Conservation (phyloP, 2,888 invertebrate genomes). For the Drosophila phalerata region DNA sequence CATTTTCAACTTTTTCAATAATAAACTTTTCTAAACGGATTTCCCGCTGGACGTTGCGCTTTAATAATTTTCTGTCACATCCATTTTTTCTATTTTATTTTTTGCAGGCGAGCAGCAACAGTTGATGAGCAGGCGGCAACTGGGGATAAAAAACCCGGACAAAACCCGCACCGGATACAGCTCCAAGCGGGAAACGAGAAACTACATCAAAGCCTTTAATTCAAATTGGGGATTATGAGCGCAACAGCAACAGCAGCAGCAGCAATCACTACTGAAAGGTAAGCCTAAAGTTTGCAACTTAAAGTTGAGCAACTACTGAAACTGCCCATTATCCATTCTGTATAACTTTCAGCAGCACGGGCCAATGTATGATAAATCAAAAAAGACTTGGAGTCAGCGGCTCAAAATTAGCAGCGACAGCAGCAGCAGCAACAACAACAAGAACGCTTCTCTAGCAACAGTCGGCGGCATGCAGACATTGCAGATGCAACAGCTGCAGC, state of each 20-base stretch:
- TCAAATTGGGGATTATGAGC: slow-evolving; percentile 81
- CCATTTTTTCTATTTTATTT: slow-evolving; percentile 32
- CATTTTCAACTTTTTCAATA: slow-evolving; percentile 81
- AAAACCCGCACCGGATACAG: slow-evolving; percentile 7
- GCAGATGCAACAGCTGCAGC: slow-evolving; percentile 66
- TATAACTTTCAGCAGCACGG: slow-evolving; percentile 51
- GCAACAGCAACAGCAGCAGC: slow-evolving; percentile 54
- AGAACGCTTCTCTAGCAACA: slow-evolving; percentile 84
- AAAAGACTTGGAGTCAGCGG: slow-evolving; percentile 91
- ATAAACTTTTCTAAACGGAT: slow-evolving; percentile 79
- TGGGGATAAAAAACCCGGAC: slow-evolving; percentile 21
- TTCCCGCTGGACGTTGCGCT: slow-evolving; percentile 78
- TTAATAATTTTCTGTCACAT: slow-evolving; percentile 71
- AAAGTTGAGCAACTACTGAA: slow-evolving; percentile 1
- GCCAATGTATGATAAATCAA: slow-evolving; percentile 86
- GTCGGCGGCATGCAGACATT: slow-evolving; percentile 67
- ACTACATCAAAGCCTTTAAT: slow-evolving; percentile 74
- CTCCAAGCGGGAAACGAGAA: slow-evolving; percentile 15
- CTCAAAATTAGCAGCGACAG: slow-evolving; percentile 87
- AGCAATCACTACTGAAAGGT: slow-evolving; percentile 62
- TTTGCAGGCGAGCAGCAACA: slow-evolving; percentile 52
- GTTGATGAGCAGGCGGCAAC: slow-evolving; percentile 44
- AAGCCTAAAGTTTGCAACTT: neutral
- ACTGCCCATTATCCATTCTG: neutral
- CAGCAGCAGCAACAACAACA: slow-evolving; percentile 79